Base-by-base conservation (phyloP, 1,140 invertebrate genomes). In the Eupeodes corollae region DNA sequence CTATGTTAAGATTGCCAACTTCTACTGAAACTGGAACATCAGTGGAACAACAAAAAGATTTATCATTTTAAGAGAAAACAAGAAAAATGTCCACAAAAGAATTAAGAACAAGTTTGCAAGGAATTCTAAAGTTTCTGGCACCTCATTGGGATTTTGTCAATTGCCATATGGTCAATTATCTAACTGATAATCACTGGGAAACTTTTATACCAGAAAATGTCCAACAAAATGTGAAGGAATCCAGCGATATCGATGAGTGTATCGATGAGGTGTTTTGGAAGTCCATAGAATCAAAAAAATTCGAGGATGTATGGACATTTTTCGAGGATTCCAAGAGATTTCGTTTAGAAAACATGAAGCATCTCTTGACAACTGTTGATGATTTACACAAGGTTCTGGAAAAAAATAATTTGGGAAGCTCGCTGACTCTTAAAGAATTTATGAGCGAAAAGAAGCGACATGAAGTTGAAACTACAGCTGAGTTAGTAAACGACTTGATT, bases 391-490 rank as follows among this genome's bases (percentile, higher is more conserved):
- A 55, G 37, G 43, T 48, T 2, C 56, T 61, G 43, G 46, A 49
- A 6, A 64, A 67, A 14, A 51, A 57, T 6, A 41, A 49, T 5
- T 5, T 26, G 3, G 21, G 8, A 8, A 3, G 64, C 0, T 44
- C 69, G 39, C 59, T 76, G 1, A 67, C 54, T 42, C 68, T 78
- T 3, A 70, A 74, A 12, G 74, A 78, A 52, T 86, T 86, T 60
- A 88, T 86, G 84, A 82, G 74, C 11, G 63, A 72, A 19, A 92
- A 92, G 63, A 93, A 93, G 58, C 77, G 74, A 45, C 85, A 91
- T 64, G 88, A 93, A 73, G 86, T 77, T 0, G 70, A 75, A 55
- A 63, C 57, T 12, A 70, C 75, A 53, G 74, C 75, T 0, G 61
- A 68, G 5, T 56, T 82, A 11, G 72, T 83, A 8, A 67, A 63